Conservation (phyloP, 2,797 vertebrate genomes). For the Lepilemur septentrionalis region DNA sequence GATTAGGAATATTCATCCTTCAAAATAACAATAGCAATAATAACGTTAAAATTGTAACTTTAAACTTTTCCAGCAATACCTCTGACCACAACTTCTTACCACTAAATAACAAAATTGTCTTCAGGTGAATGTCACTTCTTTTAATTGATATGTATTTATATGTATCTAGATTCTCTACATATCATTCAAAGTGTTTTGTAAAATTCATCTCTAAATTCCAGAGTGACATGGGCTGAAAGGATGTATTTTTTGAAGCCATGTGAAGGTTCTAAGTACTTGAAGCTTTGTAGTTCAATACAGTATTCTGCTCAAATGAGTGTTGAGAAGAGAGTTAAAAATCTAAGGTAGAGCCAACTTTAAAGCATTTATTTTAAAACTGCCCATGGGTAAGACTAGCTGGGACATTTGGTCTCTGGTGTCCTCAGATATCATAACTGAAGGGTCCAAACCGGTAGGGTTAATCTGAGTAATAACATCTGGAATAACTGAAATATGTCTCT, state of each 20-base stretch:
- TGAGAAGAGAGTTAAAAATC: background rate
- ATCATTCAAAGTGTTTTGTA: background rate
- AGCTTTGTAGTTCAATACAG: background rate
- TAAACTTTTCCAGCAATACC: background rate
- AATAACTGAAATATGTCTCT: background rate
- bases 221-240: background rate
- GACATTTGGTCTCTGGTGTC: background rate
- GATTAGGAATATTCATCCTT: background rate
- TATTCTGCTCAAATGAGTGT: background rate
- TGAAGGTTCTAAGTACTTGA: background rate
- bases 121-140: background rate
- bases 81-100: background rate
- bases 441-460: background rate
- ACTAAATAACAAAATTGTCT: conserved; percentile 20
- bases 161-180: background rate
- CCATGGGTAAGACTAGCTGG: background rate
- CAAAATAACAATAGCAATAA: background rate
- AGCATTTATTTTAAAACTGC: conserved; percentile 40
- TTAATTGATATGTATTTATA: background rate
- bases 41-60: conserved; percentile 12
- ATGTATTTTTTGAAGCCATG: background rate
- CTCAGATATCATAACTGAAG: background rate
- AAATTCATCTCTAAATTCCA: conserved; percentile 16
- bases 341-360: background rate
- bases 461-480: background rate